Evolutionary conservation across 1,140 invertebrate genomes (phyloP).

Genomic region (Lamellibrachia luymesi): DNA sequence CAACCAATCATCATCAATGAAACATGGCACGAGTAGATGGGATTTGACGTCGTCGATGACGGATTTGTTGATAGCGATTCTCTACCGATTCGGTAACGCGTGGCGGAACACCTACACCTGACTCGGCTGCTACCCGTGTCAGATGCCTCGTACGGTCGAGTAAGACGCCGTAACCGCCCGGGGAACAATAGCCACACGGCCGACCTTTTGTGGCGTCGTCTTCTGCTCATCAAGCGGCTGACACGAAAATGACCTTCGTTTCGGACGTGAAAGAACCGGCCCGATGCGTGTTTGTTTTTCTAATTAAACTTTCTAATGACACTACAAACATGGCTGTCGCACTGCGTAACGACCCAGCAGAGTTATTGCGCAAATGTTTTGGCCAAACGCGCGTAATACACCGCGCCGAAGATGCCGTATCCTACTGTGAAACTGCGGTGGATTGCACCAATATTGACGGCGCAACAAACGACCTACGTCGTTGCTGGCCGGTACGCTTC

Average conservation of each 20-base stretch:
- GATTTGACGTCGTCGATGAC: background rate
- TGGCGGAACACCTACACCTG: background rate
- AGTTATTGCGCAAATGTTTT: background rate
- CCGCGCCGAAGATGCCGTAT: background rate
- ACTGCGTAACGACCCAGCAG: background rate
- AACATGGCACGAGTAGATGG: background rate
- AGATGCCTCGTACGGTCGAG: background rate
- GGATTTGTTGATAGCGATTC: too few relatives aligned
- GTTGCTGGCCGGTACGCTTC: background rate
- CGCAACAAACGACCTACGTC: background rate
- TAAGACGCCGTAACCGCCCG: background rate
- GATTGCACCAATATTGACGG: background rate
- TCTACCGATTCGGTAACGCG: background rate
- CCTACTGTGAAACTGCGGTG: background rate
- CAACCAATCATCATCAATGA: background rate
- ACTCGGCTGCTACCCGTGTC: background rate
- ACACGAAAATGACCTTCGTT: background rate
- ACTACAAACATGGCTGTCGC: background rate
- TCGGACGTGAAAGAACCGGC: background rate
- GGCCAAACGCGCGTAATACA: background rate
- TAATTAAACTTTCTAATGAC: conserved; percentile 6
- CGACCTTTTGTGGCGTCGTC: background rate
- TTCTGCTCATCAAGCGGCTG: background rate
- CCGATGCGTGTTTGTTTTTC: background rate
- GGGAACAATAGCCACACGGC: background rate